phyloP scores from a whole-genome alignment of 2,888 invertebrate species.

The Hololepta plana region DNA sequence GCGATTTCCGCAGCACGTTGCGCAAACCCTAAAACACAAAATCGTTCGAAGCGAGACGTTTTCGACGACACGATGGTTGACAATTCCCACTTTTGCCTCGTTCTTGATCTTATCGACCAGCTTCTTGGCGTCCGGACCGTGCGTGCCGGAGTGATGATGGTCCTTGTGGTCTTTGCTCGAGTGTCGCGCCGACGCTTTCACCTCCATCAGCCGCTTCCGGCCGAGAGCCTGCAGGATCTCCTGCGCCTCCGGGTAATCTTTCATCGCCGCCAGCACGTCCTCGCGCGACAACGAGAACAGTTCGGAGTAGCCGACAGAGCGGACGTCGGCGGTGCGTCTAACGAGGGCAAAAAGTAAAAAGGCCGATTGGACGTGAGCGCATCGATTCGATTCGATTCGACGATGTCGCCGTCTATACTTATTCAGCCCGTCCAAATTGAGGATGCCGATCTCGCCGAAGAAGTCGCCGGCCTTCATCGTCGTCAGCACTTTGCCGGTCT shows the following conservation, averaged over 20 bases:
- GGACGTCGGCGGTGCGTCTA: conserved; percentile 88
- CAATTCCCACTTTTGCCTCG: conserved; percentile 48
- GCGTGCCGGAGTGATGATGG: conserved; percentile 13
- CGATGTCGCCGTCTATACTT: conserved; percentile 42
- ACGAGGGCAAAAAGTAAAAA: conserved; percentile 11
- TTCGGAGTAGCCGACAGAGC: conserved; percentile 91
- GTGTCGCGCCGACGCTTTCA: conserved; percentile 30
- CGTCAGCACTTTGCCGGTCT: conserved; percentile 79
- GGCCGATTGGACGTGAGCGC: too few species aligned
- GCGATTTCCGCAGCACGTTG: conserved; percentile 38
- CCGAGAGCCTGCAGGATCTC: conserved; percentile 82
- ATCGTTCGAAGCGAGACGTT: too few species aligned
- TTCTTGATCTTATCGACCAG: conserved; percentile 70
- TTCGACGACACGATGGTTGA: neutral
- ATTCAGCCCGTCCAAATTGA: conserved; percentile 88
- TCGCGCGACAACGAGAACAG: conserved; percentile 85
- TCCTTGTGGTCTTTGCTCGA: conserved; percentile 18
- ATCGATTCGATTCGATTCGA: too few species aligned
- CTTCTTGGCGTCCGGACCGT: conserved; percentile 35
- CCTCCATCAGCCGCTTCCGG: conserved; percentile 72
- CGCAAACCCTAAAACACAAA: conserved; percentile 32
- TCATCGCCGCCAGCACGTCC: conserved; percentile 87
- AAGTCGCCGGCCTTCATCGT: conserved; percentile 97
- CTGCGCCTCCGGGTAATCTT: conserved; percentile 93
- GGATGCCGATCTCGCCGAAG: conserved; percentile 93